phyloP scores from a whole-genome alignment of 2,888 invertebrate species.

The Lasioglossum vierecki region DNA sequence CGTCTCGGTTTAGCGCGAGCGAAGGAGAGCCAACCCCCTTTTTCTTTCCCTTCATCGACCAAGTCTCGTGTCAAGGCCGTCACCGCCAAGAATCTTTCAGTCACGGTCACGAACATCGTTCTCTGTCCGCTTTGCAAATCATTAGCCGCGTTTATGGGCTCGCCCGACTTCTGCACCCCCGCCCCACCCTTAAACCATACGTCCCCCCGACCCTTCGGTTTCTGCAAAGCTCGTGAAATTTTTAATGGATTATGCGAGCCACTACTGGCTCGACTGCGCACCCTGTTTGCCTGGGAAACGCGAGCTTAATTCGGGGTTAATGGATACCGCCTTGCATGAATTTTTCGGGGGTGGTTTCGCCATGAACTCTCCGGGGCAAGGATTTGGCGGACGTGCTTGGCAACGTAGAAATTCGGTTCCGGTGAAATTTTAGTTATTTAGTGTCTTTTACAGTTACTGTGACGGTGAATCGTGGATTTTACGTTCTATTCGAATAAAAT shows the following conservation, averaged over 20 bases:
- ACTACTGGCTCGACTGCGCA: neutral
- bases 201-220: neutral
- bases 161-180: conserved; percentile 7
- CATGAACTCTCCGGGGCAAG: neutral
- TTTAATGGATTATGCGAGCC: conserved; percentile 8
- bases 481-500: no score
- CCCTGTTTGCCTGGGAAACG: neutral
- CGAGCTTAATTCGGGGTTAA: neutral
- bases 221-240: neutral
- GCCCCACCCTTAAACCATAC: neutral
- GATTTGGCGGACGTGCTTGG: neutral
- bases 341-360: neutral
- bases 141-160: conserved; percentile 33
- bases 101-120: conserved; percentile 70
- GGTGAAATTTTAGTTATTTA: no score
- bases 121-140: conserved; percentile 37
- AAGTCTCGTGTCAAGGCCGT: conserved; percentile 61
- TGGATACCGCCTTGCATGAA: neutral
- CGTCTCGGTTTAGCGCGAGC: neutral
- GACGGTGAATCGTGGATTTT: no score
- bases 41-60: conserved; percentile 66
- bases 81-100: conserved; percentile 59
- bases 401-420: neutral
- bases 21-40: conserved; percentile 43
- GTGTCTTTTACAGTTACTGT: no score